Evolutionary conservation across 2,888 invertebrate species (phyloP).

Genomic region (Ochropleura plecta): DNA sequence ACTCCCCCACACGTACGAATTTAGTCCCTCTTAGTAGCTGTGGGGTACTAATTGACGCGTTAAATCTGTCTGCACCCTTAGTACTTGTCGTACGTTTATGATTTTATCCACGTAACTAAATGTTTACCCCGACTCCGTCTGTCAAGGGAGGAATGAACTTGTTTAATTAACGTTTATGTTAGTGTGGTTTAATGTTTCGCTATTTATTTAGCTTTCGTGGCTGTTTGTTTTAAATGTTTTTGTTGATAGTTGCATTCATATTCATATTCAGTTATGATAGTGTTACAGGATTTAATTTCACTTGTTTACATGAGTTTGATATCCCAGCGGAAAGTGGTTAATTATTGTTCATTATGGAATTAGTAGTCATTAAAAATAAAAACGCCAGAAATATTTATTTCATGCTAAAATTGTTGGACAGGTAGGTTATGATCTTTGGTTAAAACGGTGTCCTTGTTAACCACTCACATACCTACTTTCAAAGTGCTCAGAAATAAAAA

Average conservation of each 20-base stretch:
- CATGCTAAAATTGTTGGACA: too few species aligned
- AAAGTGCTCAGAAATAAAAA: too few species aligned
- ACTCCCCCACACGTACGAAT: conserved; percentile 79
- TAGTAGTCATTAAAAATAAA: too few species aligned
- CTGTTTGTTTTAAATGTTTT: conserved; percentile 20
- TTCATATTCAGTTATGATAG: not conserved
- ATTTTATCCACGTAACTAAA: conserved; percentile 64
- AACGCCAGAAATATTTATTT: too few species aligned
- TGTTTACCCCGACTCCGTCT: conserved; percentile 36
- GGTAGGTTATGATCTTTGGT: too few species aligned
- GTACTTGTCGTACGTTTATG: conserved; percentile 71
- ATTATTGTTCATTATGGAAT: too few species aligned
- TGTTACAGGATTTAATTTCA: not conserved
- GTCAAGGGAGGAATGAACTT: conserved; percentile 60
- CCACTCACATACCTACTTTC: too few species aligned
- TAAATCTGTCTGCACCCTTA: conserved; percentile 85
- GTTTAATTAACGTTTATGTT: conserved; percentile 22
- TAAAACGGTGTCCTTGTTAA: too few species aligned
- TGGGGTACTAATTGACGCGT: conserved; percentile 86
- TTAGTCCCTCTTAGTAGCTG: conserved; percentile 78
- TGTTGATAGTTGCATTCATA: conserved; percentile 6
- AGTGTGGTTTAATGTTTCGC: conserved; percentile 15
- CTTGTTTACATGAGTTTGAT: not conserved
- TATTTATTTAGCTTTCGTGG: conserved; percentile 25
- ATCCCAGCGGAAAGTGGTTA: too few species aligned